Evolutionary conservation across 2,888 invertebrate species (phyloP).

Genomic region (Amphipoea lucens): DNA sequence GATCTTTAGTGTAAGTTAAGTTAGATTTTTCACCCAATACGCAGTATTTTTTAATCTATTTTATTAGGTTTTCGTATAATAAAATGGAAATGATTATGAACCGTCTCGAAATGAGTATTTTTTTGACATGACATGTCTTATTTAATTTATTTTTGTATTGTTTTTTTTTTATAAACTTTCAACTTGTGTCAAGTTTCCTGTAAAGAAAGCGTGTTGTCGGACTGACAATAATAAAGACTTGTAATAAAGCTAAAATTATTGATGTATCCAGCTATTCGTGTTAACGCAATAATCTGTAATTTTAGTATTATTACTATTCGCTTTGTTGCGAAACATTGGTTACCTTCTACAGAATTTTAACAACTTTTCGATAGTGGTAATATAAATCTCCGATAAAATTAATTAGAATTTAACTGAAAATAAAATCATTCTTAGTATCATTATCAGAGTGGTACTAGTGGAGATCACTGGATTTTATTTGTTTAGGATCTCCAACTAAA

Average conservation of each 20-base stretch:
- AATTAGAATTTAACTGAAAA: background rate
- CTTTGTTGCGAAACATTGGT: constrained; percentile 21
- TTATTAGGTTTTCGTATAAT: constrained; percentile 10
- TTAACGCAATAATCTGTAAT: constrained; percentile 29
- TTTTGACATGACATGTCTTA: constrained; percentile 23
- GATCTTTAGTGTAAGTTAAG: constrained; percentile 40
- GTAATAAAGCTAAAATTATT: constrained; percentile 53
- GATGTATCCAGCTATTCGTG: constrained; percentile 10
- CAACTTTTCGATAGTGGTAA: background rate
- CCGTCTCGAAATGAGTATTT: constrained; percentile 17
- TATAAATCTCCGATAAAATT: background rate
- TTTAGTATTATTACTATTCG: constrained; percentile 44
- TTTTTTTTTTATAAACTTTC: constrained; percentile 36
- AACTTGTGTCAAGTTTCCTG: constrained; percentile 55
- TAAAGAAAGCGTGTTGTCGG: constrained; percentile 38
- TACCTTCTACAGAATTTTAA: constrained; percentile 41
- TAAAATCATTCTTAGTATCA: background rate
- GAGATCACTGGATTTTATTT: background rate
- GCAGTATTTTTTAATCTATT: constrained; percentile 40
- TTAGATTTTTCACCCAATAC: constrained; percentile 30
- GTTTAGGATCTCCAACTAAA: background rate
- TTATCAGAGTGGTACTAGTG: background rate
- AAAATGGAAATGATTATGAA: constrained; percentile 8
- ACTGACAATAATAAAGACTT: constrained; percentile 53
- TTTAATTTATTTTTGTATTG: constrained; percentile 25